phyloP scores from a whole-genome alignment of 2,797 vertebrate genomes.

The Protosalanx chinensis region DNA sequence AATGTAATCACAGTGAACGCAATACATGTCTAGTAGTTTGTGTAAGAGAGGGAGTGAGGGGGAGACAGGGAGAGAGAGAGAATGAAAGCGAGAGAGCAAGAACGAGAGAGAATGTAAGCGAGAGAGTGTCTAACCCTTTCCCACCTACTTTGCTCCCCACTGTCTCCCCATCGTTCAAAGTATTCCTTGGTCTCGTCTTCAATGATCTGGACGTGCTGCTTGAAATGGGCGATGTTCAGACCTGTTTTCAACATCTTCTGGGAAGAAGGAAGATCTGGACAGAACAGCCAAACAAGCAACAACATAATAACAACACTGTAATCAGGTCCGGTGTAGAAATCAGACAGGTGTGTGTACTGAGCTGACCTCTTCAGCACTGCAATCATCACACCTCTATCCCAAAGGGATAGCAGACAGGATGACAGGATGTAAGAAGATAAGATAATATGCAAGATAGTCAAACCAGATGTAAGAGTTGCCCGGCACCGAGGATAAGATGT shows the following conservation, averaged over 20 bases:
- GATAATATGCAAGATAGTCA: too few relatives aligned
- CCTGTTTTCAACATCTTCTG: constrained; percentile 97
- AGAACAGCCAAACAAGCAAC: not conserved
- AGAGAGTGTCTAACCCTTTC: too few relatives aligned
- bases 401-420: too few relatives aligned
- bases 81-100: too few relatives aligned
- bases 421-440: too few relatives aligned
- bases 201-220: constrained; percentile 85
- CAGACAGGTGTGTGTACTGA: not conserved
- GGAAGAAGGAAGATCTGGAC: constrained; percentile 88
- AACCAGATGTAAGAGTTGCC: not conserved
- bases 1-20: too few relatives aligned
- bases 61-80: too few relatives aligned
- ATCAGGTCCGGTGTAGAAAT: not conserved
- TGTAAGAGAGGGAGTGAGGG: too few relatives aligned
- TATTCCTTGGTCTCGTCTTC: constrained; percentile 91
- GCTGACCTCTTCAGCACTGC: not conserved
- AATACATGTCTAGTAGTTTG: too few relatives aligned
- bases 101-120: too few relatives aligned
- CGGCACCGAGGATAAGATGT: not conserved
- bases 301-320: too few relatives aligned
- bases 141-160: constrained; percentile 85
- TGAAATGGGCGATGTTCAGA: constrained; percentile 89
- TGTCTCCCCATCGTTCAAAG: constrained; percentile 91
- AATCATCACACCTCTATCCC: not conserved